Evolutionary conservation across 2,113 vertebrate species (phyloP).

Genomic region (Oryzias celebensis): DNA sequence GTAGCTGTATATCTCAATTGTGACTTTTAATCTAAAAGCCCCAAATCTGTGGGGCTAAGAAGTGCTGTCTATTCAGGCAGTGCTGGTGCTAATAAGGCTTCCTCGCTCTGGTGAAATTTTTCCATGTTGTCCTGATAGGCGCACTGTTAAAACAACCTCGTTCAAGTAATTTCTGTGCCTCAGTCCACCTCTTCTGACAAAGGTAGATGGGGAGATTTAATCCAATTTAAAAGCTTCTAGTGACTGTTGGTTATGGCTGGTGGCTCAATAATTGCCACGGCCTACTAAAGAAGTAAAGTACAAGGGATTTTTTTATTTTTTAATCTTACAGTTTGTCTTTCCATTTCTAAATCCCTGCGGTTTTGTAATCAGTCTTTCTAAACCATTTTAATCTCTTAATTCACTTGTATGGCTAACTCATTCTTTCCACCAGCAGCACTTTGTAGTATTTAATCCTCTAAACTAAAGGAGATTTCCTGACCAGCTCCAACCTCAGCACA

Average conservation of each 20-base stretch:
- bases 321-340: conserved; percentile 77
- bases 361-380: conserved; percentile 82
- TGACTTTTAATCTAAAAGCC: too few relatives aligned
- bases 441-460: conserved; percentile 81
- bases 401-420: conserved; percentile 79
- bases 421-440: conserved; percentile 75
- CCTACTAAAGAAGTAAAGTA: conserved; percentile 69
- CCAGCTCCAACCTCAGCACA: conserved; percentile 62
- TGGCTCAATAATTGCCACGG: conserved; percentile 60
- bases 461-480: conserved; percentile 78
- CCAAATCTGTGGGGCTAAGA: too few relatives aligned
- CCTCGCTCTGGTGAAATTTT: too few relatives aligned
- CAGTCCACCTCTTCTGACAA: background rate
- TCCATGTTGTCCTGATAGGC: too few relatives aligned
- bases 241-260: conserved; percentile 27
- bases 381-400: conserved; percentile 84
- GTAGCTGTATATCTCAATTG: too few relatives aligned
- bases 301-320: conserved; percentile 63
- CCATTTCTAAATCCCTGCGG: conserved; percentile 77
- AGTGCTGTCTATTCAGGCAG: too few relatives aligned
- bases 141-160: background rate
- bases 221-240: conserved; percentile 49
- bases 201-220: conserved; percentile 37
- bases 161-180: conserved; percentile 2
- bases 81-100: too few relatives aligned